phyloP scores from a whole-genome alignment of 2,888 invertebrate genomes.

The Heliconius ethilla region DNA sequence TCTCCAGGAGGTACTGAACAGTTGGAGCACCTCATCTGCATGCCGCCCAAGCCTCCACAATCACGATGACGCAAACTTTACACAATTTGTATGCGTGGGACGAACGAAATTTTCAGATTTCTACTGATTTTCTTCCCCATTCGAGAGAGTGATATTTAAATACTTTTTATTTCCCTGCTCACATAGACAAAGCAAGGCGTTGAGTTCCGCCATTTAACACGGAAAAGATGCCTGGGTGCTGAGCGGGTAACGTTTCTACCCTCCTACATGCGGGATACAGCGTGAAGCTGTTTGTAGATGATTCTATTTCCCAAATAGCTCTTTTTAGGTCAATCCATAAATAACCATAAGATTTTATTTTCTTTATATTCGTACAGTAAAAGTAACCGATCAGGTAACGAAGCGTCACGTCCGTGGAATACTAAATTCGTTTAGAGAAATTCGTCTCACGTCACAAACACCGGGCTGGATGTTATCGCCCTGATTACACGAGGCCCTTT shows the following conservation, averaged over 20 bases:
- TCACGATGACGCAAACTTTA: slow-evolving; percentile 28
- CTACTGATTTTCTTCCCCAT: slow-evolving; percentile 31
- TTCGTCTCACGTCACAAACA: slow-evolving; percentile 37
- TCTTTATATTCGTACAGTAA: slow-evolving; percentile 7
- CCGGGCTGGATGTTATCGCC: slow-evolving; percentile 36
- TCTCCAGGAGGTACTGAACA: slow-evolving; percentile 5
- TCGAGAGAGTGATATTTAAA: too few relatives aligned
- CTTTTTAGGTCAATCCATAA: slow-evolving; percentile 4
- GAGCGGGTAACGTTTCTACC: not conserved
- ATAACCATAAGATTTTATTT: slow-evolving; percentile 9
- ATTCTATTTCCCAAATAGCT: not conserved
- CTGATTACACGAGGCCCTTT: slow-evolving; percentile 35
- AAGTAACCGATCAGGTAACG: slow-evolving; percentile 40
- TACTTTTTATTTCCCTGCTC: too few relatives aligned
- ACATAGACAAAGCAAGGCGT: too few relatives aligned
- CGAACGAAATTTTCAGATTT: slow-evolving; percentile 31
- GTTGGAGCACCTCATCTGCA: slow-evolving; percentile 24
- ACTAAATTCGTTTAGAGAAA: slow-evolving; percentile 31
- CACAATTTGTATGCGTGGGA: slow-evolving; percentile 30
- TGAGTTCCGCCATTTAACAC: too few relatives aligned
- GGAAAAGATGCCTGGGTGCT: too few relatives aligned
- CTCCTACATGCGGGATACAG: not conserved
- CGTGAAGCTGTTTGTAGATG: not conserved
- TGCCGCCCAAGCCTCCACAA: slow-evolving; percentile 24
- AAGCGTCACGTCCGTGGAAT: slow-evolving; percentile 34